Conservation (phyloP, 2,113 vertebrate genomes). For the Baryphthengus martii region DNA sequence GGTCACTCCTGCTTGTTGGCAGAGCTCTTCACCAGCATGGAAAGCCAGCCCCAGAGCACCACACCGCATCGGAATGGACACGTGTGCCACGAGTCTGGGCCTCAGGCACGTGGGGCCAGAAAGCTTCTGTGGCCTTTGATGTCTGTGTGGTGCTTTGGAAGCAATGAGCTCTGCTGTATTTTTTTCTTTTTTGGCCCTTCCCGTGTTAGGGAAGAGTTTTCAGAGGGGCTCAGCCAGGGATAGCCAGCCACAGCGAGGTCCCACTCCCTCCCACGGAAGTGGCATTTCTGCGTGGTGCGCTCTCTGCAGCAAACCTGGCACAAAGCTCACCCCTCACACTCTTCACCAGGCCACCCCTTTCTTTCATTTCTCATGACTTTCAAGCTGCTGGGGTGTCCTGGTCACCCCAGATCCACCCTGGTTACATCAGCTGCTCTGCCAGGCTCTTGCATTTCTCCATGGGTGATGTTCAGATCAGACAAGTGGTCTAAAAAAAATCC, state of each 20-base stretch:
- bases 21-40: background rate
- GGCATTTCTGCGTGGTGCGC: background rate
- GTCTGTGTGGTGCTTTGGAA: background rate
- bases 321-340: background rate
- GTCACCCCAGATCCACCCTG: background rate
- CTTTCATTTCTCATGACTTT: background rate
- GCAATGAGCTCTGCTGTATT: background rate
- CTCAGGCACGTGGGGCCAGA: background rate
- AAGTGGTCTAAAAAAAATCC: background rate
- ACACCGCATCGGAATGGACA: accelerated
- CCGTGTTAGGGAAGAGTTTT: background rate
- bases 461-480: background rate
- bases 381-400: background rate
- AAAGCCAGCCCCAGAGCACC: background rate
- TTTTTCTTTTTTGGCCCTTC: background rate
- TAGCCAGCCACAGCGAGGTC: background rate
- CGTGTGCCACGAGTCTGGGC: background rate
- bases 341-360: background rate
- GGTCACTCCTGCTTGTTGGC: background rate
- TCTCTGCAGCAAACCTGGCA: background rate
- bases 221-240: background rate
- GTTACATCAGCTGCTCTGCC: background rate
- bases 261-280: accelerated
- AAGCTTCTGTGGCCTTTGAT: background rate
- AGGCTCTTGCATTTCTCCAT: background rate